Evolutionary conservation across 1,140 invertebrate genomes (phyloP).

Genomic region (Vollenhovia emeryi): DNA sequence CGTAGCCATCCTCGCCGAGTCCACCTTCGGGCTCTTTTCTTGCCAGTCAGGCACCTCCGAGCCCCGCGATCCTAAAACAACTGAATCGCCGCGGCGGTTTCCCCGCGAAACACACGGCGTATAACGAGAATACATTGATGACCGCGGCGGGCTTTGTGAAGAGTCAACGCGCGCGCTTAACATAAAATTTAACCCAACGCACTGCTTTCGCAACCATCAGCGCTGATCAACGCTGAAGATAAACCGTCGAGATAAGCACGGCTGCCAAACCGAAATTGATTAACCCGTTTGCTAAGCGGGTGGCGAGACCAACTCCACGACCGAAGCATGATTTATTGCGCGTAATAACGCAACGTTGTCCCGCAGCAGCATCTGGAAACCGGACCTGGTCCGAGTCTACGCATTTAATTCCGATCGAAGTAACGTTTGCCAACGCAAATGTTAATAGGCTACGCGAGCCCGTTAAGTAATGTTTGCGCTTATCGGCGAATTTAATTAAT

Average conservation of each 20-base stretch:
- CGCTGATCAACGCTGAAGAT: background rate
- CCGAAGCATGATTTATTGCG: constrained; percentile 36
- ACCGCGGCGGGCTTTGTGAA: background rate
- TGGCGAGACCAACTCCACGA: constrained; percentile 2
- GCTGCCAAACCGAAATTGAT: constrained; percentile 33
- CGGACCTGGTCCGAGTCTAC: background rate
- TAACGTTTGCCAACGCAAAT: constrained; percentile 37
- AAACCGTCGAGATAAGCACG: constrained; percentile 13
- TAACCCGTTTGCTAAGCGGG: constrained; percentile 26
- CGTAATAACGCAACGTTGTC: constrained; percentile 30
- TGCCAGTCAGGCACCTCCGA: constrained; percentile 13
- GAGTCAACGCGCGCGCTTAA: background rate
- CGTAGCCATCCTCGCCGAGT: constrained; percentile 46
- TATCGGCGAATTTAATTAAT: constrained; percentile 59
- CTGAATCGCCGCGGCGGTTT: constrained; percentile 53
- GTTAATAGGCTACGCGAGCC: constrained; percentile 25
- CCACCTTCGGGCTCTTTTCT: constrained; percentile 60
- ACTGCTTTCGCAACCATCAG: background rate
- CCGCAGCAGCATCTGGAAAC: constrained; percentile 22
- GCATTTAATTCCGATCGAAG: background rate
- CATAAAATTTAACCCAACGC: background rate
- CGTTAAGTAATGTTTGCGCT: constrained; percentile 52
- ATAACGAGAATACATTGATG: constrained; percentile 13
- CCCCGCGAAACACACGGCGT: constrained; percentile 7
- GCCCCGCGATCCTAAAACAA: constrained; percentile 73